Percentiles rank a stretch among this genome's conserved stretches.
These are phyloP conservation scores for Cavia porcellus DNA, from an alignment of 2,113 vertebrate genomes.

Conservation along the genomic window DNA sequence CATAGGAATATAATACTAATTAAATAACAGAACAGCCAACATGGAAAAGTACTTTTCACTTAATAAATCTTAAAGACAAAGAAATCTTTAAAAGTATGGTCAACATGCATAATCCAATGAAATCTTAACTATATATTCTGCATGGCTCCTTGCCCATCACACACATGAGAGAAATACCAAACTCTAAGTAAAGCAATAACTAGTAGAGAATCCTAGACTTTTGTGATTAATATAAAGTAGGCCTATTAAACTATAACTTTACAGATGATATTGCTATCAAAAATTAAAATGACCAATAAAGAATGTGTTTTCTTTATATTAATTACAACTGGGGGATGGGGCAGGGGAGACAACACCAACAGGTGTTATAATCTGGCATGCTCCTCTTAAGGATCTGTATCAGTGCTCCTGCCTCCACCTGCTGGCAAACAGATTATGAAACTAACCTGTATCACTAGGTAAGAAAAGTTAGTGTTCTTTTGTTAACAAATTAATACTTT, in stretches of 20 bases:
- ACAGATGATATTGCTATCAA: conserved; percentile 36
- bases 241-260: conserved; percentile 41
- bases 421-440: conserved; percentile 78
- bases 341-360: background rate
- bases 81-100: conserved; percentile 57
- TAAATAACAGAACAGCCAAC: background rate
- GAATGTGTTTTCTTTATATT: conserved; percentile 60
- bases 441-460: conserved; percentile 49
- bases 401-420: conserved; percentile 83
- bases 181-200: conserved; percentile 48
- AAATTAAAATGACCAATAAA: conserved; percentile 76
- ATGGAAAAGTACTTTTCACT: conserved; percentile 66
- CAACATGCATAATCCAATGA: conserved; percentile 51
- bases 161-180: conserved; percentile 60
- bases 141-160: conserved; percentile 24
- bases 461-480: conserved; percentile 28
- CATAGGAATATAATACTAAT: conserved; percentile 24
- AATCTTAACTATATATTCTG: conserved; percentile 50
- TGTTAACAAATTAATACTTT: background rate
- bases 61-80: conserved; percentile 28
- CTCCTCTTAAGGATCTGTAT: conserved; percentile 52
- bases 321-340: background rate
- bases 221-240: conserved; percentile 28
- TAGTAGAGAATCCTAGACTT: conserved; percentile 27
- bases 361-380: conserved; percentile 54